phyloP scores from a whole-genome alignment of 64 coral and sea anemone genomes.

The Orbicella faveolata region DNA sequence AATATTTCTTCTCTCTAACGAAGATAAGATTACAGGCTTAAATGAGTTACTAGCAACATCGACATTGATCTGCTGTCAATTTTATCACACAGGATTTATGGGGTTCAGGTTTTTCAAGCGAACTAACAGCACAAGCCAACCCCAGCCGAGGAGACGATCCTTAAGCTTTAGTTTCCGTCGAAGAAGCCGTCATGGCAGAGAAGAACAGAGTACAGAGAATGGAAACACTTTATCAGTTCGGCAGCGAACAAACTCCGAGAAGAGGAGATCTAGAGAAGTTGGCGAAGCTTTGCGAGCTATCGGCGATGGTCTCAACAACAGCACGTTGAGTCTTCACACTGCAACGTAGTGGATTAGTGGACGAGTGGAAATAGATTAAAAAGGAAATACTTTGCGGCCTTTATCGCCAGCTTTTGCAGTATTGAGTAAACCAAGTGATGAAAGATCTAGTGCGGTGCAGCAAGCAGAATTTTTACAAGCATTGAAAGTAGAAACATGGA shows the following conservation, averaged over 20 bases:
- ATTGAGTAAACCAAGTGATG: no score
- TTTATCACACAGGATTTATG: conserved; percentile 27
- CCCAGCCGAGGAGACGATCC: background rate
- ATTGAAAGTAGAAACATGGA: no score
- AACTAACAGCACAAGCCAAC: background rate
- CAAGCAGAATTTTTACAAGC: no score
- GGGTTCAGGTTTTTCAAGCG: conserved; percentile 45
- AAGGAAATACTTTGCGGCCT: background rate
- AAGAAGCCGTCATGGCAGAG: conserved; percentile 14
- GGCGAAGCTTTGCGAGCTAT: conserved; percentile 61
- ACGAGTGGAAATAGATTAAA: background rate
- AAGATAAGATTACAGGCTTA: background rate
- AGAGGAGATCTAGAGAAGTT: conserved; percentile 44
- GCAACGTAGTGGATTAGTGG: background rate
- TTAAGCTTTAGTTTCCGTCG: conserved; percentile 4
- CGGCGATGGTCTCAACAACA: conserved; percentile 86
- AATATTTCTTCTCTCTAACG: background rate
- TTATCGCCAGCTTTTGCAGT: no score
- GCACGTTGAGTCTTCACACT: conserved; percentile 56
- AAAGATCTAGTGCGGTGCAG: no score
- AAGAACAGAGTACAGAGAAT: background rate
- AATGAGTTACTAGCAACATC: no score
- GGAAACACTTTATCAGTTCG: background rate
- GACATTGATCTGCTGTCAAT: background rate
- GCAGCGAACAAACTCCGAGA: background rate